A percentile compares a stretch with the other conserved stretches of the same genome.
Conservation (phyloP, 2,113 vertebrate genomes). For the Psilopsiagon aurifrons region DNA sequence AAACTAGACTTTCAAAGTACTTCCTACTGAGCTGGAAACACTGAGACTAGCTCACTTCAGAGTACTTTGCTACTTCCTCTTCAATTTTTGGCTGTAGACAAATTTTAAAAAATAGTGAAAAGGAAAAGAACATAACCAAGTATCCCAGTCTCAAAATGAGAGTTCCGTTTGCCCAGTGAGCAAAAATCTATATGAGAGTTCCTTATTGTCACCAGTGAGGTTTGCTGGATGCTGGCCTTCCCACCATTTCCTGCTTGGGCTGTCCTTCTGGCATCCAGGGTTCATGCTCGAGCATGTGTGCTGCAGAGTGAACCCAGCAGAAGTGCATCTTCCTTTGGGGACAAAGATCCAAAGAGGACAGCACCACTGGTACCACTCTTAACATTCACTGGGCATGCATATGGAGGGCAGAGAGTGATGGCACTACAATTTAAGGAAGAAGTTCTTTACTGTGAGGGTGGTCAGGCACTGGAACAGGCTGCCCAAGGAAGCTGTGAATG, state of each 20-base stretch:
- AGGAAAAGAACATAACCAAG: not conserved
- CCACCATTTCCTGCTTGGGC: not conserved
- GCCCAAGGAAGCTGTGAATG: not conserved
- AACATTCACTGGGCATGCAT: not conserved
- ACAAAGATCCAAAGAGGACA: not conserved
- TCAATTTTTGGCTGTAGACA: not conserved
- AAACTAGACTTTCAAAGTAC: not conserved
- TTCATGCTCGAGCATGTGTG: rapidly evolving
- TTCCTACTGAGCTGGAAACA: not conserved
- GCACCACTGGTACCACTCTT: not conserved
- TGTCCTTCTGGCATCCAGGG: not conserved
- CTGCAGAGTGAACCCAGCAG: not conserved
- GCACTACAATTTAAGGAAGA: not conserved
- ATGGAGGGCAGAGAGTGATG: not conserved
- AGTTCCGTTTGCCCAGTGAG: not conserved
- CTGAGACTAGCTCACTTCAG: not conserved
- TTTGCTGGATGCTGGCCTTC: not conserved
- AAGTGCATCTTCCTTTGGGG: not conserved
- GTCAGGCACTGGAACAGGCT: not conserved
- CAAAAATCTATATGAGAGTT: not conserved
- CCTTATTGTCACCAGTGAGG: not conserved
- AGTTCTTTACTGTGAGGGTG: not conserved
- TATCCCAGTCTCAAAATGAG: not conserved
- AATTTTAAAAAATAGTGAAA: not conserved
- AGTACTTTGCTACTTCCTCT: not conserved